These are phyloP conservation scores for Calyptomena viridis DNA, from an alignment of 2,113 vertebrate species.

Conservation along the genomic window DNA sequence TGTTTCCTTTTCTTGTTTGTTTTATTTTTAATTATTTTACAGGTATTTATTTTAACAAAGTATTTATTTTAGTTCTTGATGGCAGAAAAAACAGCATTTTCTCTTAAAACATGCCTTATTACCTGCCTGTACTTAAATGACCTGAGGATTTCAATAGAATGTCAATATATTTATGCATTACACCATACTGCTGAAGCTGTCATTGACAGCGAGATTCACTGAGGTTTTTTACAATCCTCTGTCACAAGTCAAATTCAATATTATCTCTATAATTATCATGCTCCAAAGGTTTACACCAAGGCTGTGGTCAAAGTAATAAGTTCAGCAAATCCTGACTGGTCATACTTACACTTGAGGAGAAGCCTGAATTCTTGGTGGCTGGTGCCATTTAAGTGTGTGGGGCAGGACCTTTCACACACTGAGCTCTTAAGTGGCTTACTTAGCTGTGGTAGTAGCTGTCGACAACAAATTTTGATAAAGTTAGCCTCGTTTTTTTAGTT, in stretches of 20 bases:
- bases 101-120: not conserved
- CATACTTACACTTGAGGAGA: not conserved
- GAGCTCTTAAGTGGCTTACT: not conserved
- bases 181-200: not conserved
- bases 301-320: not conserved
- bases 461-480: not conserved
- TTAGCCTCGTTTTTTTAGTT: not conserved
- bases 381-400: not conserved
- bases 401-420: not conserved
- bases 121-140: not conserved
- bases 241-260: not conserved
- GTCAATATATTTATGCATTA: not conserved
- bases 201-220: not conserved
- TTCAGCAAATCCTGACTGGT: not conserved
- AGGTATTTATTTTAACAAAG: not conserved
- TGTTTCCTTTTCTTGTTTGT: no score
- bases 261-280: not conserved
- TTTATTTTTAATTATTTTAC: not conserved
- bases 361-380: not conserved
- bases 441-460: not conserved
- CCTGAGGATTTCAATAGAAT: not conserved
- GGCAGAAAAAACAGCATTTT: not conserved
- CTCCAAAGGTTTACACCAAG: not conserved
- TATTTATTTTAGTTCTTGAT: not conserved
- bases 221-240: not conserved